A percentile compares a stretch with the other conserved stretches of the same genome.
These are phyloP conservation scores for Eudasyphora cyanicolor DNA, from an alignment of 2,888 invertebrate genomes.

Conservation along the genomic window DNA sequence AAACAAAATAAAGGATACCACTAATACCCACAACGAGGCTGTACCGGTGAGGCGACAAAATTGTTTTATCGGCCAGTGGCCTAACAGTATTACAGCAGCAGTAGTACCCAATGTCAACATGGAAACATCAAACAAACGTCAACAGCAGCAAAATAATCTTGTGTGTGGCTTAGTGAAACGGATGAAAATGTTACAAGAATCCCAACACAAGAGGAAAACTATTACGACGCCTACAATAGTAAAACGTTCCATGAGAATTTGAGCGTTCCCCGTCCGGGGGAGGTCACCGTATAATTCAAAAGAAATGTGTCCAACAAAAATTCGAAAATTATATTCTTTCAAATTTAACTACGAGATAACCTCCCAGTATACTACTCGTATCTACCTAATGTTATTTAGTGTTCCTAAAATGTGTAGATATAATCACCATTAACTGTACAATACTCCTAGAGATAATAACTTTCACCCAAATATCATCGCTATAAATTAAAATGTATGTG, in stretches of 20 bases:
- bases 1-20: slow-evolving; percentile 31
- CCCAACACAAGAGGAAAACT: slow-evolving; percentile 44
- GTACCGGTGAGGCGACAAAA: slow-evolving; percentile 76
- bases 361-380: background rate
- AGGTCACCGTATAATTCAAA: too few relatives aligned
- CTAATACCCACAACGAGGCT: slow-evolving; percentile 44
- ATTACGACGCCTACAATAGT: slow-evolving; percentile 13
- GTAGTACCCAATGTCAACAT: background rate
- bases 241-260: slow-evolving; percentile 55
- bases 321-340: too few relatives aligned
- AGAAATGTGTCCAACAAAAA: too few relatives aligned
- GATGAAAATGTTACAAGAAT: slow-evolving; percentile 32
- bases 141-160: slow-evolving; percentile 6
- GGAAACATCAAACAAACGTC: background rate
- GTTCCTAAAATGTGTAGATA: slow-evolving; percentile 2
- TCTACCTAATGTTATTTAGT: slow-evolving; percentile 36
- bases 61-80: slow-evolving; percentile 75
- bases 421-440: slow-evolving; percentile 10
- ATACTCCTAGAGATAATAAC: slow-evolving; percentile 12
- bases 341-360: too few relatives aligned
- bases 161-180: slow-evolving; percentile 23
- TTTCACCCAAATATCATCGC: too few relatives aligned
- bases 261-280: too few relatives aligned
- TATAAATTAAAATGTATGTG: slow-evolving; percentile 3
- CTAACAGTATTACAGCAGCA: slow-evolving; percentile 22